Conservation (phyloP, 2,888 invertebrate species). For the Tortricodes alternella region DNA sequence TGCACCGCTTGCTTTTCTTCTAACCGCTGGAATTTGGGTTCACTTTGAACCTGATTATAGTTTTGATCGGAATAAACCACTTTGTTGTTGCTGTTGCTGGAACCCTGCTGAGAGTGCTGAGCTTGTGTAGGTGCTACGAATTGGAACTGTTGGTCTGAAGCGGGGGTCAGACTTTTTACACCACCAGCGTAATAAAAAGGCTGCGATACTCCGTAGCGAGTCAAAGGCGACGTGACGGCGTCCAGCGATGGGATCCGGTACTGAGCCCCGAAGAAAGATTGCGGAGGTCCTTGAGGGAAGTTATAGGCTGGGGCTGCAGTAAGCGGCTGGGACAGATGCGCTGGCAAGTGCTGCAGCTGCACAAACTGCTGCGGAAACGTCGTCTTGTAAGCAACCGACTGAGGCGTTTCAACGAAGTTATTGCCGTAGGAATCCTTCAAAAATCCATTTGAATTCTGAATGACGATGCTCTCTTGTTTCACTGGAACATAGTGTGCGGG, state of each 20-base stretch:
- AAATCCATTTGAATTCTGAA: constrained; percentile 55
- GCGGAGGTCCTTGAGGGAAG: constrained; percentile 54
- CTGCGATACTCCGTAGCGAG: constrained; percentile 48
- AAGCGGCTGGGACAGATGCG: constrained; percentile 68
- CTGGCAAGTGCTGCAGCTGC: constrained; percentile 66
- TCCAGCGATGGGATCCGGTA: constrained; percentile 54
- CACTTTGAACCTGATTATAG: constrained; percentile 43
- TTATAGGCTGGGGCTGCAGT: constrained; percentile 55
- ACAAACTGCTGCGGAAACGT: constrained; percentile 69
- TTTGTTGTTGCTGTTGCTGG: constrained; percentile 49
- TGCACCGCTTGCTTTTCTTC: constrained; percentile 39
- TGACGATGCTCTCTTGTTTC: constrained; percentile 49
- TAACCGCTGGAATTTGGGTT: constrained; percentile 49
- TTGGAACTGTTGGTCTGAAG: constrained; percentile 38
- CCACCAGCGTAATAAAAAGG: constrained; percentile 53
- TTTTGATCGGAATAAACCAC: constrained; percentile 49
- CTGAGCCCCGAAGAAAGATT: constrained; percentile 57
- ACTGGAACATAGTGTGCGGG: constrained; percentile 54
- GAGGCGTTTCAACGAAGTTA: constrained; percentile 59
- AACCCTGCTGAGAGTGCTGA: constrained; percentile 54
- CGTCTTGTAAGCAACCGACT: constrained; percentile 57
- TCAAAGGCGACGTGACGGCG: constrained; percentile 43
- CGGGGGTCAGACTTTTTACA: constrained; percentile 48
- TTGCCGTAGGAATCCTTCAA: constrained; percentile 76
- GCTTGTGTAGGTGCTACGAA: constrained; percentile 37